A percentile compares a stretch with the other conserved stretches of the same genome.
Evolutionary conservation across 2,113 vertebrate species (phyloP).

Genomic region (Procavia capensis): DNA sequence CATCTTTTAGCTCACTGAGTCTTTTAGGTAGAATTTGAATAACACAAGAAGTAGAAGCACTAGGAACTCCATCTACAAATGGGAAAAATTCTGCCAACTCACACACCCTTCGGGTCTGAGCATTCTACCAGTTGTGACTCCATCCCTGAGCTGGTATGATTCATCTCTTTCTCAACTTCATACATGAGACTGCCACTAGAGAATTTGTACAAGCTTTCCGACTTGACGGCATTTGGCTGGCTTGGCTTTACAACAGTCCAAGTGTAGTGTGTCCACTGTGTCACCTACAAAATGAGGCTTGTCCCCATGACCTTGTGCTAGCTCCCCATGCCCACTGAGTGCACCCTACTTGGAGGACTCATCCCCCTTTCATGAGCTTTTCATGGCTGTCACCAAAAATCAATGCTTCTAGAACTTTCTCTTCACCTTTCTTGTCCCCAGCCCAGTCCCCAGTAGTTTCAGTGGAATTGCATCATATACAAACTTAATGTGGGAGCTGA

Average conservation of each 20-base stretch:
- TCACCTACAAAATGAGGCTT: not conserved
- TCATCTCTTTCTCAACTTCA: not conserved
- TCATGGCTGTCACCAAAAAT: not conserved
- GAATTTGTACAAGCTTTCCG: not conserved
- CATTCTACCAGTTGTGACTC: not conserved
- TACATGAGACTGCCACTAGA: not conserved
- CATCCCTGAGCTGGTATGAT: not conserved
- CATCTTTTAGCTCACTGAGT: not conserved
- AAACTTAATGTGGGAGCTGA: not conserved
- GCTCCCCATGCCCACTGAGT: fast-evolving
- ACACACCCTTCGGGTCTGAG: not conserved
- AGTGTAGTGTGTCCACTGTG: not conserved
- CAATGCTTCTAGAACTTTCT: not conserved
- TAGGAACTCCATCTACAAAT: not conserved
- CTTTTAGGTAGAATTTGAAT: slow-evolving; percentile 3
- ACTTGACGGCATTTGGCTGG: too few species aligned
- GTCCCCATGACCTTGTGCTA: not conserved
- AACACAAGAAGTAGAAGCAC: not conserved
- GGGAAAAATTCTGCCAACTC: not conserved
- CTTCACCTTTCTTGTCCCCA: not conserved
- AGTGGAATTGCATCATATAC: not conserved
- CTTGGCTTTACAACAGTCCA: not conserved
- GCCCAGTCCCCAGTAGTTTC: not conserved
- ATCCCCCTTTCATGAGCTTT: not conserved
- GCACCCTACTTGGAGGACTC: not conserved